Evolutionary conservation across 2,113 vertebrate genomes (phyloP), one percentile per base, ranked within the genome.

Genomic region (Arizona elegans): DNA sequence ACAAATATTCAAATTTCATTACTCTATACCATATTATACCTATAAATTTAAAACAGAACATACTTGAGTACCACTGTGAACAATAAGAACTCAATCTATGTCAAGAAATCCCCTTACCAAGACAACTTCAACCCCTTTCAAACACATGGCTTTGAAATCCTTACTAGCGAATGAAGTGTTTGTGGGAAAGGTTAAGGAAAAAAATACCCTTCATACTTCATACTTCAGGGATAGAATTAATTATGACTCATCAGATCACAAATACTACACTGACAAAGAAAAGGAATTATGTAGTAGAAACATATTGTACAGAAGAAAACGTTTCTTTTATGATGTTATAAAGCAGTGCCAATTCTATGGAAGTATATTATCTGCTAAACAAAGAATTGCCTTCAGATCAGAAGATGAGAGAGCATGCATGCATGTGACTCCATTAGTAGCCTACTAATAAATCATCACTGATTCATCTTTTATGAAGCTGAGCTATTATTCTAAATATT

Each of bases 351-450:
- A 53, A 0, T 92, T 29, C 88, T 87, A 33, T 94, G 33, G 62
- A 94, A 94, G 87, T 29, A 92, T 55, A 70, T 88, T 92, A 88
- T 88, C 58, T 88, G 52, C n/a, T 70, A 88, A 81, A 91, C 54
- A 87, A 75, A 75, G 38, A 58, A 29, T 81, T 92, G 17, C 10
- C 0, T 70, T 17, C 12, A 65, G 65, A 70, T 15, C 1, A 23
- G 86, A 50, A 70, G 26, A 47, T 43, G 11, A 54, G 85, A 54
- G 56, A 33, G 23, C 24, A 21, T 50, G 56, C 50, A 50, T 54
- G 17, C n/a, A 33, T 47, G 62, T 47, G 75, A 52, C 5, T 10
- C 1, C 5, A 17, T 90, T 91, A 59, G 91, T 81, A 21, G 89
- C n/a, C 90, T 92, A 56, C 2, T 52, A 43, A 6, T 88, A 43